Base-by-base conservation (phyloP, 2,888 invertebrate genomes). In the Palloptera scutellata region DNA sequence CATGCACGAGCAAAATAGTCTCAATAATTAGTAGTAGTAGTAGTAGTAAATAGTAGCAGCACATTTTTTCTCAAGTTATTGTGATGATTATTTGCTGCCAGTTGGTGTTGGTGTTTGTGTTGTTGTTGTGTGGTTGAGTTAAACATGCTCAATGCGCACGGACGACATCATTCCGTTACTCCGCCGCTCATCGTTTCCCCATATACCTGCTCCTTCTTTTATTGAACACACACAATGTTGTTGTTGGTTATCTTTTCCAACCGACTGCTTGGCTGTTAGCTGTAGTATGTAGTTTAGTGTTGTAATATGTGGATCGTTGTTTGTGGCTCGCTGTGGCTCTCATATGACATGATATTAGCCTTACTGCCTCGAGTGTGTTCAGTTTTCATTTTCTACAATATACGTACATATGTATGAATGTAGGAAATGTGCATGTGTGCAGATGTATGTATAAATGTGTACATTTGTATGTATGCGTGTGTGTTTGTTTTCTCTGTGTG, bases 41-140 rank as follows among this genome's bases (percentile, higher is more conserved):
- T 30, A 30, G 6, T 30, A 30, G 6, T 30, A 4, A 30, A 30
- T 30, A 30, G 30, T 30, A 30, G 30, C 30, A 30, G 30, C 30
- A 30, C 30, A 30, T 64, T 69, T 71, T 70, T 57, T 70, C 59
- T 66, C 51, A 13, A 42, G 53, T 67, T 73, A 66, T 70, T 72
- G 71, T 64, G 76, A 72, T 67, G 59, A 66, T 68, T 69, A 65
- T 70, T 69, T 19, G 51, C 59, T 52, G 41, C 30, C 52, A 43
- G 54, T 52, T 17, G 9, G 20, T 59, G 20, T 6, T 20, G 52
- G 52, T 66, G 61, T 60, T 66, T n/a, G 43, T 59, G 19, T 17
- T 60, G 52, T 10, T 65, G 6, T 66, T 42, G 53, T 40, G 48
- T 61, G 43, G 43, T 48, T 48, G 17, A 54, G 12, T n/a, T n/a